A percentile compares a stretch with the other conserved stretches of the same genome.
Evolutionary conservation across 1,140 invertebrate species (phyloP).

Genomic region (Zaprionus lachaisei): DNA sequence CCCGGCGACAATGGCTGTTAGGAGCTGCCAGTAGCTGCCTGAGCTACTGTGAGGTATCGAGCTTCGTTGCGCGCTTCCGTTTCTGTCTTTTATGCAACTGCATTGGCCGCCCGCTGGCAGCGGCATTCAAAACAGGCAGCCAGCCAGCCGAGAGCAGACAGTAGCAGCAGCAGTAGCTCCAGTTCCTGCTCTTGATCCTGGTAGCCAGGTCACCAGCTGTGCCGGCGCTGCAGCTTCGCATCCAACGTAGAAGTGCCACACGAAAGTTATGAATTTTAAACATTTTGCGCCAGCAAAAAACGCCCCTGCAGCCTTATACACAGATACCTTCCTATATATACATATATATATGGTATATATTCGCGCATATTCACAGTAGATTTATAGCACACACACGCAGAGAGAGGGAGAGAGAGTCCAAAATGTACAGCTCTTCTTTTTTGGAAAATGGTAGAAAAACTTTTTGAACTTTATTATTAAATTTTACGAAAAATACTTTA

Average conservation of each 20-base stretch:
- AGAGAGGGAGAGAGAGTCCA: not conserved
- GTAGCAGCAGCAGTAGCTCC: not conserved
- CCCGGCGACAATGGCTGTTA: conserved; percentile 40
- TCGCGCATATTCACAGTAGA: conserved; percentile 55
- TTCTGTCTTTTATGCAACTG: conserved; percentile 81
- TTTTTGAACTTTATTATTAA: conserved; percentile 53
- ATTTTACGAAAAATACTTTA: conserved; percentile 38
- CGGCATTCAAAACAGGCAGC: conserved; percentile 79
- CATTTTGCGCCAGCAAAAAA: conserved; percentile 68
- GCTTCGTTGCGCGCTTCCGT: conserved; percentile 59
- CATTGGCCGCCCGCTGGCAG: conserved; percentile 75
- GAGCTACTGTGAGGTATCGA: conserved; percentile 53
- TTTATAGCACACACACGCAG: conserved; percentile 58
- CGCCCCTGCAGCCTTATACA: conserved; percentile 66
- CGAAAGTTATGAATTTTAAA: conserved; percentile 83
- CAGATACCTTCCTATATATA: conserved; percentile 45
- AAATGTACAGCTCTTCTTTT: conserved; percentile 52
- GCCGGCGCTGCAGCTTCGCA: conserved; percentile 57
- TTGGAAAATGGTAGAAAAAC: conserved; percentile 36
- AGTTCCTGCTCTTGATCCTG: not conserved
- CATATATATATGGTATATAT: conserved; percentile 17
- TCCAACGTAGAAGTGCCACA: conserved; percentile 57
- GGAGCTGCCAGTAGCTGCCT: conserved; percentile 1
- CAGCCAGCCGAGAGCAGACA: conserved; percentile 32
- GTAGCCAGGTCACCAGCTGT: conserved; percentile 69